Evolutionary conservation across 37 sponge, comb jelly and placozoan species (phyloP), one percentile per base, ranked within the genome.

Genomic region (Ephydatia muelleri): DNA sequence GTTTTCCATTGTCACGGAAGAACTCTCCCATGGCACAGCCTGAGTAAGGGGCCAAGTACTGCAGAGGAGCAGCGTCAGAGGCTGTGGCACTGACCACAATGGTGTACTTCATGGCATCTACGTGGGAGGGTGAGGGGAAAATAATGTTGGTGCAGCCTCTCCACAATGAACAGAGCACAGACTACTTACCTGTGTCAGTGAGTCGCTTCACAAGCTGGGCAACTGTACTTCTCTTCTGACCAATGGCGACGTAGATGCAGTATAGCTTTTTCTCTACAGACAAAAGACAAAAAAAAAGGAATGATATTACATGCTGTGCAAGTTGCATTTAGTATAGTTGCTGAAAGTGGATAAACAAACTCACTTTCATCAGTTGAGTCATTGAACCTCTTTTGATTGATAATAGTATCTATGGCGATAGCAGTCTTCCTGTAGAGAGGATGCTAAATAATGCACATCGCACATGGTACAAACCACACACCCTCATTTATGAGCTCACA

Each of bases 181-280:
- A n/a, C 1, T 48, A 13, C 81, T 4, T 75, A 89, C 96, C 96
- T 39, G 85, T 71, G 88, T 98, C 93, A 34, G 92, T 92, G 65
- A 98, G 92, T 64, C 99, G 77, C 90, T 98, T 96, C 30, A 98
- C 95, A 5, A 98, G 84, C 92, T 98, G 99, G 65, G 99, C 99
- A 5, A 98, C 99, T 0, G 99, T 98, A 86, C 97, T 96, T n/a
- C 99, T 92, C 92, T 98, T 98, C 92, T 98, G 99, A 22, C 99
- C 99, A 67, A 96, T 94, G 79, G 99, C 99, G 21, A 92, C 93
- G 81, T 98, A 98, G 39, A 98, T 94, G 79, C 96, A 96, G 89
- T 96, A 98, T 65, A 98, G 92, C 92, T 96, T 98, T 88, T 96
- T 96, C 90, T 93, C 93, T 92, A 32, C 67, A 70, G 3, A 70